phyloP scores from a whole-genome alignment of 1,140 invertebrate genomes.

The Rhyzopertha dominica region DNA sequence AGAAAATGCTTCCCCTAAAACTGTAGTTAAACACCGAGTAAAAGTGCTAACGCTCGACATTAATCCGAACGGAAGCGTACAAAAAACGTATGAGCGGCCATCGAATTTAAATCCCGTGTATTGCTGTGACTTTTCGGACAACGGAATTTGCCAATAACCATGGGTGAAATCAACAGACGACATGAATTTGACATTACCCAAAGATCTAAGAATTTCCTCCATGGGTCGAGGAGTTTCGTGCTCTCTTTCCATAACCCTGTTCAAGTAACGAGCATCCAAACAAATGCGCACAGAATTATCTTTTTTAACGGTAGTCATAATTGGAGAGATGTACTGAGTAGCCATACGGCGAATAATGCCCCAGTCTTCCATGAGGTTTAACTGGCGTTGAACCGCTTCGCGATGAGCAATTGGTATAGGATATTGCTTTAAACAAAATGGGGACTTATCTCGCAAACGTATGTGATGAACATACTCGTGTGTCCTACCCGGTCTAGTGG shows the following conservation, averaged over 20 bases:
- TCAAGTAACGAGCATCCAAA: not conserved
- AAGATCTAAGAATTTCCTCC: slow-evolving; percentile 4
- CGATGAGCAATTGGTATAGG: slow-evolving; percentile 4
- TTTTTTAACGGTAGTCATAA: slow-evolving; percentile 9
- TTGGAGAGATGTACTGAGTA: slow-evolving; percentile 1
- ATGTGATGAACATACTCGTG: slow-evolving; percentile 7
- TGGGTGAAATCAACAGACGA: slow-evolving; percentile 3
- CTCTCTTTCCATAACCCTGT: not conserved
- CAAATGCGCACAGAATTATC: slow-evolving; percentile 4
- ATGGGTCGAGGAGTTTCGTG: slow-evolving; percentile 7
- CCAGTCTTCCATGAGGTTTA: slow-evolving; percentile 7
- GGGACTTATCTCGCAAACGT: not conserved
- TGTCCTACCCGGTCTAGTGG: slow-evolving; percentile 1
- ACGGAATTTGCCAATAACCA: slow-evolving; percentile 6
- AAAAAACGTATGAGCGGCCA: not conserved
- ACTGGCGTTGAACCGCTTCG: not conserved
- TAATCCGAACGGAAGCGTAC: slow-evolving; percentile 5
- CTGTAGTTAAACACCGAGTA: not conserved
- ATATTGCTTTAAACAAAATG: slow-evolving; percentile 8
- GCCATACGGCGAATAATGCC: not conserved
- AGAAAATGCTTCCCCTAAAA: not conserved
- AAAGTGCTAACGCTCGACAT: slow-evolving; percentile 1
- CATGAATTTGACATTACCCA: slow-evolving; percentile 1
- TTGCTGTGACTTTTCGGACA: not conserved
- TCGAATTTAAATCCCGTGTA: slow-evolving; percentile 10